phyloP scores from a whole-genome alignment of 2,888 invertebrate genomes.

The Nomada fucata region DNA sequence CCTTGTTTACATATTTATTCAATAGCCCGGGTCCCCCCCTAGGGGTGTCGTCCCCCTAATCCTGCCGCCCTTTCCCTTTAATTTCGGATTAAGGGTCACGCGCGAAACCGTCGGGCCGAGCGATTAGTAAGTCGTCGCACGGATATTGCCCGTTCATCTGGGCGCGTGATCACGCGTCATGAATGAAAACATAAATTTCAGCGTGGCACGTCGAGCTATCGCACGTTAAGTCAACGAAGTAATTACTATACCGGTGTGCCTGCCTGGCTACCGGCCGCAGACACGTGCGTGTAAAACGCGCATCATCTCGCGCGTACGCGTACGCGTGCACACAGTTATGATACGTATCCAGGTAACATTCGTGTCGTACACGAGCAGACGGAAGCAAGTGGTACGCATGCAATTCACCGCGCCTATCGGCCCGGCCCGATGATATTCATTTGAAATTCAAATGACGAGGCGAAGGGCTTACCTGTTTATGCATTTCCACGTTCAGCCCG shows the following conservation, averaged over 20 bases:
- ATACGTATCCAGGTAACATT: background rate
- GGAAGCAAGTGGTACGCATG: background rate
- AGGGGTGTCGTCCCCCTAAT: slow-evolving; percentile 68
- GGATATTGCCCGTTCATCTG: slow-evolving; percentile 45
- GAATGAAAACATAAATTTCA: slow-evolving; percentile 64
- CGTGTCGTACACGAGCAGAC: background rate
- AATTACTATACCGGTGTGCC: slow-evolving; percentile 49
- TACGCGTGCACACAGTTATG: background rate
- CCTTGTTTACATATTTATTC: slow-evolving; percentile 80
- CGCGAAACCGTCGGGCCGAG: slow-evolving; percentile 37
- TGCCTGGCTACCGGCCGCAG: slow-evolving; percentile 24
- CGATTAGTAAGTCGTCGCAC: slow-evolving; percentile 67
- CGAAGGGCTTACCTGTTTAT: slow-evolving; percentile 92
- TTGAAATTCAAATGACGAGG: slow-evolving; percentile 54
- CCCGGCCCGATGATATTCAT: slow-evolving; percentile 52
- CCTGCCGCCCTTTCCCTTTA: slow-evolving; percentile 68
- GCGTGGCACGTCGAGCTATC: slow-evolving; percentile 55
- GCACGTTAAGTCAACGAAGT: slow-evolving; percentile 63
- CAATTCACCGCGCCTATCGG: slow-evolving; percentile 33
- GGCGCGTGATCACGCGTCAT: slow-evolving; percentile 39
- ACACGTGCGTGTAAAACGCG: slow-evolving; percentile 32
- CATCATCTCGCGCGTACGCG: background rate
- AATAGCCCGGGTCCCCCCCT: slow-evolving; percentile 67
- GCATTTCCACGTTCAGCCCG: slow-evolving; percentile 98
- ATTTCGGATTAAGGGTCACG: slow-evolving; percentile 73